Evolutionary conservation across 2,797 vertebrate species (phyloP), one percentile per base, ranked within the genome.

Genomic region (Poecile montanus): DNA sequence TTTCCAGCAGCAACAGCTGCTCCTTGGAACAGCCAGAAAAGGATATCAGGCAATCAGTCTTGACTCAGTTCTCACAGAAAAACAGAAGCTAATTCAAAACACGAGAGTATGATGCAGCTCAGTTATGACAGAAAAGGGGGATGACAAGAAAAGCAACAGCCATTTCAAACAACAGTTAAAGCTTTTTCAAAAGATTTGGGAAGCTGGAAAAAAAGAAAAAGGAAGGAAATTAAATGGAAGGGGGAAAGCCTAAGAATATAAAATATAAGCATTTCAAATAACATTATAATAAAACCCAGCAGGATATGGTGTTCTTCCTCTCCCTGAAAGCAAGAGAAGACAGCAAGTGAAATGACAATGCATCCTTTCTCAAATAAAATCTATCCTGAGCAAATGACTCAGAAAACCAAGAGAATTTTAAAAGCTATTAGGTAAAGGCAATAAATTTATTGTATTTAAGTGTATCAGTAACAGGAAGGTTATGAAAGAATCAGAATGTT

Each of bases 391-490:
- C 61, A 92, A 88, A 85, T 80, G 75, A 95, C 74, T 89, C 68
- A 56, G 47, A 75, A 91, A 93, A 85, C 26, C 38, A 91, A 85
- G 44, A 85, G 36, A 93, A 89, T 61, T 91, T 87, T 91, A 92
- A 95, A 85, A 95, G 68, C 91, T 88, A 56, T 91, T 95, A 93
- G 61, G 65, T 54, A 77, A 87, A 85, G 78, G 62, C 75, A 93
- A 93, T 94, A 95, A 93, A 93, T 93, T 90, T 91, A 38, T 40
- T 40, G 87, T 73, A 89, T 93, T 89, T 95, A 92, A 88, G 38
- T 66, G 58, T 85, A 92, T 77, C 68, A 73, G 71, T 89, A 90
- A 88, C 72, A 94, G 87, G 75, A 97, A 94, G 89, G 10, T 53
- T 85, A 71, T 47, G 86, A 95, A 94, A 89, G 72, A 96, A 92